Evolutionary conservation across 35 echinoderm and acorn worm species (phyloP).

Genomic region (Patiria miniata): DNA sequence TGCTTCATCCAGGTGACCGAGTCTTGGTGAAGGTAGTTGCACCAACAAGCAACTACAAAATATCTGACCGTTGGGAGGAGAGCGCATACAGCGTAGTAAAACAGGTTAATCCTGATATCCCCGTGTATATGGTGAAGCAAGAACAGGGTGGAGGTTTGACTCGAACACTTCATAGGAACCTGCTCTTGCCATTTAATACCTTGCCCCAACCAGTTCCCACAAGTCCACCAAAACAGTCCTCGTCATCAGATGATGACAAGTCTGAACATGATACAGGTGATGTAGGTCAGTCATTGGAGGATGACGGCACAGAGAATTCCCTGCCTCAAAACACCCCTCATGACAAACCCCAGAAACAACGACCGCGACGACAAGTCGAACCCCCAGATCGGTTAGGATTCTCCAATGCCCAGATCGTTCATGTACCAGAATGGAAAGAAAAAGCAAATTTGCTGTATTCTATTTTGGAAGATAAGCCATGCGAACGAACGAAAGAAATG

Average conservation of each 20-base stretch:
- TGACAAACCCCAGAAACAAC: background rate
- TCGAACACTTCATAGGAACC: slow-evolving; percentile 32
- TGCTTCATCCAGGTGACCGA: slow-evolving; percentile 8
- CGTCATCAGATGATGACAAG: background rate
- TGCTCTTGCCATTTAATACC: slow-evolving; percentile 32
- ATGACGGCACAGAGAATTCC: too few relatives aligned
- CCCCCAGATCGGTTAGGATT: background rate
- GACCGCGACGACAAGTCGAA: background rate
- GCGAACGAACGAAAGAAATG: too few relatives aligned
- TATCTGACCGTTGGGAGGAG: slow-evolving; percentile 28
- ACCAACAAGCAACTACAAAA: slow-evolving; percentile 28
- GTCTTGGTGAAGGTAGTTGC: slow-evolving; percentile 29
- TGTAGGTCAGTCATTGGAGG: background rate
- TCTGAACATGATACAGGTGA: background rate
- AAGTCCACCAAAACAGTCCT: background rate
- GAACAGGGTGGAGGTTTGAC: slow-evolving; percentile 22
- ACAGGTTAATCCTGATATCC: slow-evolving; percentile 4
- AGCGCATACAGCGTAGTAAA: slow-evolving; percentile 3
- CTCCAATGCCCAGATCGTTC: background rate
- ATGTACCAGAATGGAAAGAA: background rate
- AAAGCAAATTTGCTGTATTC: background rate
- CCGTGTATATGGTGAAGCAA: slow-evolving; percentile 29
- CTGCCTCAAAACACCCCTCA: too few relatives aligned
- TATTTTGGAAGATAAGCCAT: background rate
- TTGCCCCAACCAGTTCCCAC: slow-evolving; percentile 10